Evolutionary conservation across 2,888 invertebrate species (phyloP), one percentile per base, ranked within the genome.

Genomic region (Aporophyla nigra): DNA sequence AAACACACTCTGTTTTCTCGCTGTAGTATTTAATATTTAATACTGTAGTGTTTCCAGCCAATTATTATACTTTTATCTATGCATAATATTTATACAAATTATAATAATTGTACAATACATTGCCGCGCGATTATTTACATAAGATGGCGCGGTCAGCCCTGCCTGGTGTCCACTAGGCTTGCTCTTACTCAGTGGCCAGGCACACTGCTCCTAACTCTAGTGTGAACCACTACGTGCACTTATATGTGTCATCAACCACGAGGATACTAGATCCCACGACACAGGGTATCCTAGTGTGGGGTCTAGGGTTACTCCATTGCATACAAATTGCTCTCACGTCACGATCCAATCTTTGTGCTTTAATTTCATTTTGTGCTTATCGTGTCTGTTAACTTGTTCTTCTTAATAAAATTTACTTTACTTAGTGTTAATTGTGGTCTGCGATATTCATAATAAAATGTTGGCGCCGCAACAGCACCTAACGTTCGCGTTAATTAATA

Each of bases 1-100:
- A 80, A 84, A 79, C 70, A 72, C 54, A 71, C 61, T 5, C 62
- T 9, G 53, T 21, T 53, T 27, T 40, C 56, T 6, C 58, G 66
- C 66, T 12, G 10, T 33, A n/a, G 59, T 58, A 6, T 33, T 63
- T 63, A 5, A n/a, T 58, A 61, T 70, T 59, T 21, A 27, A 49
- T 33, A 0, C 27, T 10, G 63, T 21, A 78, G 24, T 33, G 56
- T 58, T 65, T 65, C 27, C 40, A 58, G 16, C 2, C 73, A 69
- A 40, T 83, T 72, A 65, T 53, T 27, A 14, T 72, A 61, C 27
- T 82, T 56, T 70, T 74, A 84, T 81, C 51, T 53, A 81, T 68
- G 75, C 67, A 74, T 84, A 40, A 62, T 74, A 66, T 80, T 73
- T n/a, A 33, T 33, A 33, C 33, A 33, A 33, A 33, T 33, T 33